phyloP scores from a whole-genome alignment of 2,113 vertebrate species.

The Apteryx owenii region DNA sequence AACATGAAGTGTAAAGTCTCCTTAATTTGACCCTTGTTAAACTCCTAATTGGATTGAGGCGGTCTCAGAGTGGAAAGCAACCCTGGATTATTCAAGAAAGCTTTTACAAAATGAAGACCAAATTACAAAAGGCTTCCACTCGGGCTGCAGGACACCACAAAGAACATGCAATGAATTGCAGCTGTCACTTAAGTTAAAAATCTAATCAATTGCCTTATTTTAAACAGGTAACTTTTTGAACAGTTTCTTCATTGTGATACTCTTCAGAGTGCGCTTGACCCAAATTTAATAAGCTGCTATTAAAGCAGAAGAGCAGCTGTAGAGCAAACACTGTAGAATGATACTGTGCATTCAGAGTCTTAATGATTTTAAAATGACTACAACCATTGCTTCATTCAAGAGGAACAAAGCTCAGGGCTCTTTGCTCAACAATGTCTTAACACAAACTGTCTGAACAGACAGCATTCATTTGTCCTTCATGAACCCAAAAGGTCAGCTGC shows the following conservation, averaged over 20 bases:
- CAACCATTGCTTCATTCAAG: constrained; percentile 85
- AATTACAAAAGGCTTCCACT: constrained; percentile 80
- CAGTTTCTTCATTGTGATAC: constrained; percentile 82
- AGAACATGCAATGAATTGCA: constrained; percentile 79
- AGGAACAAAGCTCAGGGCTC: constrained; percentile 82
- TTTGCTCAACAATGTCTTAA: constrained; percentile 79
- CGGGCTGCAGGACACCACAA: constrained; percentile 79
- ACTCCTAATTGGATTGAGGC: constrained; percentile 94
- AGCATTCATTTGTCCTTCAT: constrained; percentile 82
- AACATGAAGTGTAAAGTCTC: constrained; percentile 89
- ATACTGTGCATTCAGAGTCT: constrained; percentile 82
- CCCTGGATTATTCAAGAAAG: constrained; percentile 83
- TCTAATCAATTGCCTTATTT: constrained; percentile 81
- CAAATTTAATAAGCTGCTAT: constrained; percentile 87
- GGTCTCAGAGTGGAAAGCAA: constrained; percentile 80
- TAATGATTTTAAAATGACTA: constrained; percentile 92
- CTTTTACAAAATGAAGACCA: constrained; percentile 80
- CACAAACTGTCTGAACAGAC: constrained; percentile 81
- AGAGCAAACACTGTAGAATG: constrained; percentile 81
- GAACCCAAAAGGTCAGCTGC: constrained; percentile 81
- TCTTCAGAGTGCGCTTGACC: constrained; percentile 83
- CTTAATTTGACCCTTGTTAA: constrained; percentile 93
- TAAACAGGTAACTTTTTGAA: constrained; percentile 81
- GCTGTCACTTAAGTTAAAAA: constrained; percentile 84
- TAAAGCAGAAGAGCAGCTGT: constrained; percentile 85